phyloP scores from a whole-genome alignment of 2,888 invertebrate genomes.

The Theretra japonica region DNA sequence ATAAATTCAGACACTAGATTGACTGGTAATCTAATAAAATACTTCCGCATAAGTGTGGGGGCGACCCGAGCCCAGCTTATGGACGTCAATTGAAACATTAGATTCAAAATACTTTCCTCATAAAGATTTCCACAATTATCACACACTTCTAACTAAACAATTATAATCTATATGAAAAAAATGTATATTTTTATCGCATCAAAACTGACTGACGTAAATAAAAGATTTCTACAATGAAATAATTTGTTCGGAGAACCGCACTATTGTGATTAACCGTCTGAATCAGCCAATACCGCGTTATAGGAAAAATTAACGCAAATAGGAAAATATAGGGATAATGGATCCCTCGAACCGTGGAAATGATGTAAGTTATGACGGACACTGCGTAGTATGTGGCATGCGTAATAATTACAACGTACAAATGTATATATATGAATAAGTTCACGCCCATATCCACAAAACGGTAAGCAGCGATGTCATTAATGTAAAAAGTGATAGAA shows the following conservation, averaged over 20 bases:
- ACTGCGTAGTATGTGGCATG: not conserved
- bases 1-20: too few relatives aligned
- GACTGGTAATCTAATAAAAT: too few relatives aligned
- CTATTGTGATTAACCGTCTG: slow-evolving; percentile 5
- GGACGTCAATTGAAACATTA: too few relatives aligned
- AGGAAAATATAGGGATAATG: slow-evolving; percentile 20
- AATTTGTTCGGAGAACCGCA: slow-evolving; percentile 10
- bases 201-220: not conserved
- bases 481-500: too few relatives aligned
- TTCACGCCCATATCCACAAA: too few relatives aligned
- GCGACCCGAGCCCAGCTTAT: too few relatives aligned
- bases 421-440: too few relatives aligned
- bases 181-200: not conserved
- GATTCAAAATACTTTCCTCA: too few relatives aligned
- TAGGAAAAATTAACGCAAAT: slow-evolving; percentile 19
- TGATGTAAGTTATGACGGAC: slow-evolving; percentile 9
- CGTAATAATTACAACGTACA: not conserved
- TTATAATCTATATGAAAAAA: not conserved
- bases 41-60: too few relatives aligned
- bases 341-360: not conserved
- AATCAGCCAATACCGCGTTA: slow-evolving; percentile 3
- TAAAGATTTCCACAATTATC: too few relatives aligned
- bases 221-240: slow-evolving; percentile 12
- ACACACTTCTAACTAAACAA: too few relatives aligned
- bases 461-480: too few relatives aligned